phyloP scores from a whole-genome alignment of 2,797 vertebrate genomes.

The Sus cebifrons region DNA sequence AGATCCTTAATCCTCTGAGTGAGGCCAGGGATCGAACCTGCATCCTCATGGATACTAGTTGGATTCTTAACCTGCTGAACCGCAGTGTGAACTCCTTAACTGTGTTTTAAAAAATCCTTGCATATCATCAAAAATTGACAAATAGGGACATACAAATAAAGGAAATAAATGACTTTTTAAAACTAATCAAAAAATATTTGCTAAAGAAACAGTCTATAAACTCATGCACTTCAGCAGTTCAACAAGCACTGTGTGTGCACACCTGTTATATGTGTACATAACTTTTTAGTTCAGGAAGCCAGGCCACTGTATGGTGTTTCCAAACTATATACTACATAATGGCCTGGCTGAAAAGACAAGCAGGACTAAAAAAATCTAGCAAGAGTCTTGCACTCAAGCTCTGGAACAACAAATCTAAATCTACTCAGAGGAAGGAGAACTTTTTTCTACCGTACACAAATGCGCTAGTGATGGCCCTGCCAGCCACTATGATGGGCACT shows the following conservation, averaged over 20 bases:
- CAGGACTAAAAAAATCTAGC: neutral
- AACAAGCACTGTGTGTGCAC: neutral
- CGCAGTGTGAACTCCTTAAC: neutral
- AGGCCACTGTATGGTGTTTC: neutral
- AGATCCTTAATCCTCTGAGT: too few species aligned
- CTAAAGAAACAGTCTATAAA: slow-evolving; percentile 16
- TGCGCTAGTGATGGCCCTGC: neutral
- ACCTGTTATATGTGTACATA: neutral
- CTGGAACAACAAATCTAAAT: neutral
- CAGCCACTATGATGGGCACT: neutral
- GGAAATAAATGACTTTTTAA: slow-evolving; percentile 33
- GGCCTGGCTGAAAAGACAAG: neutral
- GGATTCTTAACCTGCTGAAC: too few species aligned
- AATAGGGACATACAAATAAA: neutral
- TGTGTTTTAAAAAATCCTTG: slow-evolving; percentile 24
- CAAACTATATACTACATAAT: neutral
- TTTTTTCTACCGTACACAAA: neutral
- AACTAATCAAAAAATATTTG: slow-evolving; percentile 53
- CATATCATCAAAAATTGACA: slow-evolving; percentile 16
- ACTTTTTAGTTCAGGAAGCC: slow-evolving; percentile 41
- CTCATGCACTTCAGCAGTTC: neutral
- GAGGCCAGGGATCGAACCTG: too few species aligned
- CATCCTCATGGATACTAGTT: too few species aligned
- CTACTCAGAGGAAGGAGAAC: neutral
- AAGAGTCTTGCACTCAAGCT: neutral